These are phyloP conservation scores for Pipistrellus kuhlii DNA, from an alignment of 2,797 vertebrate genomes.

Conservation along the genomic window DNA sequence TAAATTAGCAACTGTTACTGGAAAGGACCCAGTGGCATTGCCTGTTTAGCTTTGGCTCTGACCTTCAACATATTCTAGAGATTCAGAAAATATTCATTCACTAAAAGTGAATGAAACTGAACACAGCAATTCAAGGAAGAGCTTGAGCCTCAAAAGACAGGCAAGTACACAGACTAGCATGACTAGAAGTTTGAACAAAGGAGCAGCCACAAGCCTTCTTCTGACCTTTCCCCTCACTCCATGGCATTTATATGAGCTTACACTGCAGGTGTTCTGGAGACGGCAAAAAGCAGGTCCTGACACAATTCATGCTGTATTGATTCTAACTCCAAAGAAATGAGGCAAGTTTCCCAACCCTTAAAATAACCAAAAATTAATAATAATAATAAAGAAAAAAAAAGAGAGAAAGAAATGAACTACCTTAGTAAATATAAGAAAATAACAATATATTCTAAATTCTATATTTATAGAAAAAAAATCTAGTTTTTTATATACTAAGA, in stretches of 20 bases:
- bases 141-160: not conserved
- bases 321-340: conserved; percentile 40
- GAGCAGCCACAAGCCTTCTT: not conserved
- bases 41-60: conserved; percentile 42
- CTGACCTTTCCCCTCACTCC: conserved; percentile 35
- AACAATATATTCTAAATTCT: conserved; percentile 5
- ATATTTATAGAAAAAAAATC: not conserved
- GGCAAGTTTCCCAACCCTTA: not conserved
- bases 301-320: not conserved
- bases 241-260: conserved; percentile 68
- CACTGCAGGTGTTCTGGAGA: conserved; percentile 52
- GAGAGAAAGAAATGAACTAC: not conserved
- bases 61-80: conserved; percentile 45
- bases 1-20: conserved; percentile 16
- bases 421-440: not conserved
- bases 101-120: conserved; percentile 68
- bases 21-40: not conserved
- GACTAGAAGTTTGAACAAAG: conserved; percentile 51
- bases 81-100: conserved; percentile 48
- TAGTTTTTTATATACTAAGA: not conserved
- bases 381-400: not conserved
- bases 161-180: conserved; percentile 10
- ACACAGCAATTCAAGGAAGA: conserved; percentile 51
- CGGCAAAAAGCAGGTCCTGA: not conserved
- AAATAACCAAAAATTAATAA: not conserved